Evolutionary conservation across 2,888 invertebrate species (phyloP).

Genomic region (Tholera decimalis): DNA sequence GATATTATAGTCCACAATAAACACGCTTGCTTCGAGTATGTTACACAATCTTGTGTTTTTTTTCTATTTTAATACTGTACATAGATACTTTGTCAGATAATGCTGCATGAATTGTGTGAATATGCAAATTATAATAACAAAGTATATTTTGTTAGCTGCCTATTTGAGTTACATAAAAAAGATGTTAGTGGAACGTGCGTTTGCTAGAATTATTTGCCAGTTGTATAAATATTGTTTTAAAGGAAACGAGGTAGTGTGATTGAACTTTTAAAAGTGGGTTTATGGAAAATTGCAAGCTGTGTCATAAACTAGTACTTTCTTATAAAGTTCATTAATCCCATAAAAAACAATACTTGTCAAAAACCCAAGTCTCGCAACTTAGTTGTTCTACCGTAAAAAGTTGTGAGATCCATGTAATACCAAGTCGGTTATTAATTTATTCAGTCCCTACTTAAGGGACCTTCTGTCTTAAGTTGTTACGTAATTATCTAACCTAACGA

Average conservation of each 20-base stretch:
- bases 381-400: too few species aligned
- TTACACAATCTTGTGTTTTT: too few species aligned
- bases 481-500: too few species aligned
- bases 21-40: neutral
- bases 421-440: too few species aligned
- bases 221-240: conserved; percentile 48
- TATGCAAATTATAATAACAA: conserved; percentile 6
- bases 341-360: too few species aligned
- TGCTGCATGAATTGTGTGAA: neutral
- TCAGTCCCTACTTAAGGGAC: too few species aligned
- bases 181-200: conserved; percentile 18
- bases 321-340: too few species aligned
- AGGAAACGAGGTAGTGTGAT: conserved; percentile 40
- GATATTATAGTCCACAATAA: neutral
- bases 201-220: conserved; percentile 30
- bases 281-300: neutral
- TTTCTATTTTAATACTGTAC: neutral
- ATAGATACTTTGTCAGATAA: neutral
- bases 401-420: too few species aligned
- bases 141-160: conserved; percentile 12
- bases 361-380: too few species aligned
- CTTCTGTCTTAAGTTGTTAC: too few species aligned
- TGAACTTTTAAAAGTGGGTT: conserved; percentile 36
- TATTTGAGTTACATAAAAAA: conserved; percentile 23
- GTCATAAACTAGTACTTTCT: neutral